phyloP scores from a whole-genome alignment of 2,888 invertebrate genomes.

The Venusia cambrica region DNA sequence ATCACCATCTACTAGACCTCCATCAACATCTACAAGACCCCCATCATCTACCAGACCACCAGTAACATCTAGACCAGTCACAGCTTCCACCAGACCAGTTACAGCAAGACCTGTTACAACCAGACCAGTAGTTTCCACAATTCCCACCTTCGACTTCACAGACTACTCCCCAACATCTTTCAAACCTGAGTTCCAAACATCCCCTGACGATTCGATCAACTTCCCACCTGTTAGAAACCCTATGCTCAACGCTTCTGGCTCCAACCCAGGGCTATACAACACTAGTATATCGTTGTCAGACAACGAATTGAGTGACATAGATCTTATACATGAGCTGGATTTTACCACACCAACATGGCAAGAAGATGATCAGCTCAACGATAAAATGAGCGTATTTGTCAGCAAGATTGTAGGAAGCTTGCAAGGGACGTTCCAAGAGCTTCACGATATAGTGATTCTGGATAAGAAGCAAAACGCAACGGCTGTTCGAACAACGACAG shows the following conservation, averaged over 20 bases:
- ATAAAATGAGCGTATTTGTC: constrained; percentile 91
- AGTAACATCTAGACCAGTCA: constrained; percentile 5
- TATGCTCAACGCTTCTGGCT: constrained; percentile 86
- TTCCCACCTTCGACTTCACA: constrained; percentile 47
- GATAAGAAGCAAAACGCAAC: constrained; percentile 70
- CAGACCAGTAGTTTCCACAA: constrained; percentile 16
- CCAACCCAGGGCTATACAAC: constrained; percentile 70
- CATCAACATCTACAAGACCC: constrained; percentile 1
- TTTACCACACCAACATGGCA: constrained; percentile 88
- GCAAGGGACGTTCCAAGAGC: constrained; percentile 90
- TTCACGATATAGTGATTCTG: constrained; percentile 87
- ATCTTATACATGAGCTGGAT: constrained; percentile 78
- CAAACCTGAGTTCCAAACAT: constrained; percentile 82
- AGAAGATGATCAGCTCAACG: constrained; percentile 88
- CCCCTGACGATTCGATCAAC: constrained; percentile 86
- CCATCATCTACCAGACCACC: constrained; percentile 12
- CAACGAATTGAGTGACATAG: constrained; percentile 60
- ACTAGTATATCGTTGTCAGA: constrained; percentile 77
- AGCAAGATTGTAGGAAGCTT: constrained; percentile 91
- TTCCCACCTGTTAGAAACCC: constrained; percentile 94
- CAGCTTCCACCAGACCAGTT: constrained; percentile 18
- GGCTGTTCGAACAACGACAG: constrained; percentile 56
- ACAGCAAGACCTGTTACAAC: constrained; percentile 17
- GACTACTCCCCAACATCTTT: constrained; percentile 60
- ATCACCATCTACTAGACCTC: constrained; percentile 14